A percentile compares a stretch with the other conserved stretches of the same genome.
These are phyloP conservation scores for Uromys caudimaculatus DNA, from an alignment of 2,797 vertebrate species.

Conservation along the genomic window DNA sequence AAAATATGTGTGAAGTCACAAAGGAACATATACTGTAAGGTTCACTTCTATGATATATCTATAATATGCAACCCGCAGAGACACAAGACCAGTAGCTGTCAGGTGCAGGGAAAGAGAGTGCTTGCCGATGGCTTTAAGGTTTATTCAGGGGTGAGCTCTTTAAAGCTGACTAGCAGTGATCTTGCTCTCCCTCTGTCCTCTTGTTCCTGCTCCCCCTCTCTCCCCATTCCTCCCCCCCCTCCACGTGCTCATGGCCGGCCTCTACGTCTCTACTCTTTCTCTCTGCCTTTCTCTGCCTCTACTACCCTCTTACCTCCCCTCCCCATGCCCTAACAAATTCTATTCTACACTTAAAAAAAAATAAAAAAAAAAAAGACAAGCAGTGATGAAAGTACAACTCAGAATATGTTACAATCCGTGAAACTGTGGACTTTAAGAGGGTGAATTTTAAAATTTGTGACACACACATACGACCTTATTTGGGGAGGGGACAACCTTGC, in stretches of 20 bases:
- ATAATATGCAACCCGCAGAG: not conserved
- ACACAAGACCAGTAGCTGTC: not conserved
- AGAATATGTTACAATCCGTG: not conserved
- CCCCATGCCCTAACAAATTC: too few relatives aligned
- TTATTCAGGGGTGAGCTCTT: slow-evolving; percentile 14
- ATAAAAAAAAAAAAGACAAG: not conserved
- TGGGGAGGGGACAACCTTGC: not conserved
- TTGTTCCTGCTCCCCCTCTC: too few relatives aligned
- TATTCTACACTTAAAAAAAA: too few relatives aligned
- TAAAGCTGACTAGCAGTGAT: not conserved
- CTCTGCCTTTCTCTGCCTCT: too few relatives aligned
- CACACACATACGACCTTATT: not conserved
- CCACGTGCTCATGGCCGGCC: too few relatives aligned
- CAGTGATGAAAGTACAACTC: not conserved
- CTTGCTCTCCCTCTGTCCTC: too few relatives aligned
- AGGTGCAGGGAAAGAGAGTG: not conserved
- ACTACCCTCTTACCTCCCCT: too few relatives aligned
- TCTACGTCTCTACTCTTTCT: too few relatives aligned
- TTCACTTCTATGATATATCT: not conserved
- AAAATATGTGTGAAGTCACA: slow-evolving; percentile 5
- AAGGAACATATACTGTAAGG: not conserved
- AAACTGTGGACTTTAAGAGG: not conserved
- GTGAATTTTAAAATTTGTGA: not conserved
- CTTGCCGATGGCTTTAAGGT: not conserved
- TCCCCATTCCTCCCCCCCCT: too few relatives aligned